Evolutionary conservation across 2,888 invertebrate species (phyloP), one percentile per base, ranked within the genome.

Genomic region (Lochmaea capreae): DNA sequence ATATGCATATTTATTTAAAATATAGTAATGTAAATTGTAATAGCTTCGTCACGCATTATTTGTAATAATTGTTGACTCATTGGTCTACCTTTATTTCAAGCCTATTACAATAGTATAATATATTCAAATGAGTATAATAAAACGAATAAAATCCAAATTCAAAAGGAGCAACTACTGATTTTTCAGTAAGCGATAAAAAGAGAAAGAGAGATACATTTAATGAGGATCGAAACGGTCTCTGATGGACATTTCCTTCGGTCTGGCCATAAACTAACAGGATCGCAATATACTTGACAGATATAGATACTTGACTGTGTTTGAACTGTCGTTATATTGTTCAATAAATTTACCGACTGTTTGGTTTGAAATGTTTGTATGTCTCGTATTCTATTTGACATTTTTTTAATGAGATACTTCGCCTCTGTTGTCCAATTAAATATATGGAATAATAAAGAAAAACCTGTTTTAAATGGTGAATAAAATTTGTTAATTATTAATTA

Each of bases 241-340:
- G 90, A 91, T 90, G 90, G 90, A 90, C 90, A 90, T 89, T 89
- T 88, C 87, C 88, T 90, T 90, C 89, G 89, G 89, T 88, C 89
- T 79, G 78, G 74, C 79, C 76, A 82, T 85, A 86, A 85, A 85
- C 80, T 81, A 83, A 80, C 77, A 78, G 80, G 80, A 84, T 83
- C 81, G 83, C 81, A 80, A 81, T 70, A 79, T 72, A 73, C 81
- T 75, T 79, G 85, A 85, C 85, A 85, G 83, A 83, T 84, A 86
- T 84, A 79, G 84, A 80, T 83, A 83, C 83, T 85, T 84, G 81
- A 79, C 80, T 81, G 82, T 84, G 85, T 85, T 84, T 85, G 84
- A 85, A 86, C 85, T 83, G 84, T 84, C 81, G 76, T 80, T 82
- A 81, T 82, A 83, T 83, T 81, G 83, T 79, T 76, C 26, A 65